phyloP scores from a whole-genome alignment of 2,888 invertebrate genomes.

The Cistogaster globosa region DNA sequence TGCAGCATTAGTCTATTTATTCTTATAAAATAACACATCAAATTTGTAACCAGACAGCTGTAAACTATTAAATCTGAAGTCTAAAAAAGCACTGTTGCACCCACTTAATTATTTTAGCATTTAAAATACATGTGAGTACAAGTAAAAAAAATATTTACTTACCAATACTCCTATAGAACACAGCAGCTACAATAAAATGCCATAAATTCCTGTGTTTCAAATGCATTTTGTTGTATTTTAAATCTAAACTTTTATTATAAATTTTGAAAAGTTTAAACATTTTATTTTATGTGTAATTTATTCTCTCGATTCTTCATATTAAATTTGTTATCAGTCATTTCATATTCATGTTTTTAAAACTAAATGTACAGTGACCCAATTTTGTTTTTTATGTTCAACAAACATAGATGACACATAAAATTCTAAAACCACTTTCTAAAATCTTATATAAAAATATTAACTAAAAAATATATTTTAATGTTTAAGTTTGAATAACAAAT shows the following conservation, averaged over 20 bases:
- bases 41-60: too few relatives aligned
- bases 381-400: neutral
- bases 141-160: constrained; percentile 69
- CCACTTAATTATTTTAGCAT: too few relatives aligned
- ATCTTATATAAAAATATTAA: constrained; percentile 20
- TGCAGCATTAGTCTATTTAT: too few relatives aligned
- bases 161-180: constrained; percentile 77
- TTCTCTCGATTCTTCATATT: constrained; percentile 14
- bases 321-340: constrained; percentile 29
- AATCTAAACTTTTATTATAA: constrained; percentile 44
- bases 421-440: constrained; percentile 38
- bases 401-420: neutral
- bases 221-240: constrained; percentile 69
- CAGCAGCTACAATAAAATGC: constrained; percentile 76
- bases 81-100: too few relatives aligned
- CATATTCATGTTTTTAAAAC: constrained; percentile 16
- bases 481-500: too few relatives aligned
- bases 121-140: neutral
- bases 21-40: too few relatives aligned
- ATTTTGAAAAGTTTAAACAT: constrained; percentile 54
- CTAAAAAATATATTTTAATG: neutral
- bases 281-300: constrained; percentile 7
- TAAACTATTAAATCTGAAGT: too few relatives aligned
- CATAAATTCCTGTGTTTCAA: constrained; percentile 72
- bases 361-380: constrained; percentile 47